Percentiles rank a stretch among this genome's conserved stretches.
Conservation (phyloP, 2,888 invertebrate genomes). For the Litoditis marina region DNA sequence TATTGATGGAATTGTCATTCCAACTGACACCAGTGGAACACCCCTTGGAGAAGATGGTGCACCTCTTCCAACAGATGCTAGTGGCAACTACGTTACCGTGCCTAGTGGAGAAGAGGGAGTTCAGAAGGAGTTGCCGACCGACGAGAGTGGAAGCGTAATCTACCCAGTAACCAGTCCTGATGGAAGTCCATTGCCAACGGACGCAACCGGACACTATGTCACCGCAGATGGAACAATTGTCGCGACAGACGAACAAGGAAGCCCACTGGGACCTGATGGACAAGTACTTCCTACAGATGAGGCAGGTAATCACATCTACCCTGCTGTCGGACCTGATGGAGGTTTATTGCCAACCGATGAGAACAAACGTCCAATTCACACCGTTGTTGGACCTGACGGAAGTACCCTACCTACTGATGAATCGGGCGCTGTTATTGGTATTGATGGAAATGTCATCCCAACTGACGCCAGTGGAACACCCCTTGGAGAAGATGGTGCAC, state of each 20-base stretch:
- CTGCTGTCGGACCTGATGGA: constrained; percentile 21
- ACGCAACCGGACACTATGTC: constrained; percentile 19
- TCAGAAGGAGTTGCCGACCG: background rate
- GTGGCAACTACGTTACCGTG: constrained; percentile 2
- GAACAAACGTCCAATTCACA: constrained; percentile 8
- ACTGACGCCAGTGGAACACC: constrained; percentile 30
- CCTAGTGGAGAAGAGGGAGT: background rate
- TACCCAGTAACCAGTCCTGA: constrained; percentile 17
- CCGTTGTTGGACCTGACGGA: constrained; percentile 14
- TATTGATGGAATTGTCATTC: constrained; percentile 36
- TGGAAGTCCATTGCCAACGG: constrained; percentile 17
- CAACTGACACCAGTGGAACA: constrained; percentile 26
- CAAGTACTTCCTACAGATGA: constrained; percentile 31
- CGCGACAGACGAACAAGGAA: constrained; percentile 11
- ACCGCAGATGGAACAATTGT: constrained; percentile 9
- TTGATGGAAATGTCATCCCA: constrained; percentile 12
- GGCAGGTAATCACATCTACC: constrained; percentile 24
- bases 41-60: constrained; percentile 10
- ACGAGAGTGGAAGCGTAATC: background rate
- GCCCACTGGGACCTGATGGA: constrained; percentile 11
- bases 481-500: constrained; percentile 20
- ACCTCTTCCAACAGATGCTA: constrained; percentile 14
- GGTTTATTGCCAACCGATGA: background rate
- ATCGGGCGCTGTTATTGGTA: background rate
- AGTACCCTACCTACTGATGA: constrained; percentile 6